Evolutionary conservation across 2,888 invertebrate species (phyloP).

Genomic region (Bruchidius siliquastri): DNA sequence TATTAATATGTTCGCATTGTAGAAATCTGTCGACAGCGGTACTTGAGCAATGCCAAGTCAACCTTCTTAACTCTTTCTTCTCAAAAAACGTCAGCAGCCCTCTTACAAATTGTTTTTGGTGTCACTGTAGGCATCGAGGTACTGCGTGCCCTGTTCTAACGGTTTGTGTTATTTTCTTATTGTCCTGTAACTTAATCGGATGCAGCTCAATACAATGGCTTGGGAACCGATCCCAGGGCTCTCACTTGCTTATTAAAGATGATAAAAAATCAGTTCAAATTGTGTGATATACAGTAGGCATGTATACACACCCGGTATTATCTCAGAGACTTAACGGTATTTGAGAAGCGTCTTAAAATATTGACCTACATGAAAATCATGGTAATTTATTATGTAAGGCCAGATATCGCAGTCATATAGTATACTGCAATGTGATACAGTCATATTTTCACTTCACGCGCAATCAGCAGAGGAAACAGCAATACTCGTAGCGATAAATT

Average conservation of each 20-base stretch:
- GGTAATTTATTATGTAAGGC: neutral
- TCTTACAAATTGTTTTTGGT: neutral
- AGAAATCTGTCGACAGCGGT: too few species aligned
- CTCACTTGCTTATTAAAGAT: neutral
- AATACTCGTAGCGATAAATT: too few species aligned
- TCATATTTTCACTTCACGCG: neutral
- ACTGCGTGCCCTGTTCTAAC: neutral
- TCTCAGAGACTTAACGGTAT: neutral
- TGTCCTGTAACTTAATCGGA: neutral
- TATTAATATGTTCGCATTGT: too few species aligned
- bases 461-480: neutral
- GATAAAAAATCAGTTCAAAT: neutral
- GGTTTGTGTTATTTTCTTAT: neutral
- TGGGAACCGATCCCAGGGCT: neutral
- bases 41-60: neutral
- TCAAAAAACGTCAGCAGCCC: neutral
- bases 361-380: neutral
- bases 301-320: neutral
- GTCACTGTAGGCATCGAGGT: neutral
- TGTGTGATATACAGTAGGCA: neutral
- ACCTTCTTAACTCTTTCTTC: neutral
- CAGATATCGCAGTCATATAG: neutral
- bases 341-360: neutral
- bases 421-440: neutral
- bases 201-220: neutral